A percentile compares a stretch with the other conserved stretches of the same genome.
These are phyloP conservation scores for Epirrhoe tristata DNA, from an alignment of 2,888 invertebrate species.

Conservation along the genomic window DNA sequence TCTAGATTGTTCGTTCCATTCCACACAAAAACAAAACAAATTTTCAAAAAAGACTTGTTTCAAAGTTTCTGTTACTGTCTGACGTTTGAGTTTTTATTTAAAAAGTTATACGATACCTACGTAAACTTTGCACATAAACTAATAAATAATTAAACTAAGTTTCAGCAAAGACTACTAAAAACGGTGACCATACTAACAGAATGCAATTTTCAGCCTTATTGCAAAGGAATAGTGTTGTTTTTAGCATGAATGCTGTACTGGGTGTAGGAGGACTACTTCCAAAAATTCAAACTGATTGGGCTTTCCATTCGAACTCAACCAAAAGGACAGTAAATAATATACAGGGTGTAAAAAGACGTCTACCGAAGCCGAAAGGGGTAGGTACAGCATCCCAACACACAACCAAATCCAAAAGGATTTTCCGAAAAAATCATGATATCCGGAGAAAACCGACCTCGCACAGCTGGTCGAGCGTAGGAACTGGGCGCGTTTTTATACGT, in stretches of 20 bases:
- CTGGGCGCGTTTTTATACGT: too few species aligned
- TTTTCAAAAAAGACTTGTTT: neutral
- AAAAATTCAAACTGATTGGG: too few species aligned
- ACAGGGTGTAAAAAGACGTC: too few species aligned
- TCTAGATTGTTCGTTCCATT: neutral
- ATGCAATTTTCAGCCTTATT: neutral
- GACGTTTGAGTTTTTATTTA: neutral
- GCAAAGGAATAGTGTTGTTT: neutral
- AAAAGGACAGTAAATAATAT: too few species aligned
- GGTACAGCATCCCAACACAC: too few species aligned
- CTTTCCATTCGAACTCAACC: too few species aligned
- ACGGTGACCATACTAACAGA: neutral
- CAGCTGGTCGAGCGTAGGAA: too few species aligned
- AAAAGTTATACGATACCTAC: constrained; percentile 13
- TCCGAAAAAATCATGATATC: too few species aligned
- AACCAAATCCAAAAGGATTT: too few species aligned
- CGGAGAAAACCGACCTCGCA: too few species aligned
- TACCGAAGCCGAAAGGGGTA: too few species aligned
- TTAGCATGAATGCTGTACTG: neutral
- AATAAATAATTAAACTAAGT: constrained; percentile 25
- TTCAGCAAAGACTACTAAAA: constrained; percentile 10
- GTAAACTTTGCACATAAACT: constrained; percentile 29
- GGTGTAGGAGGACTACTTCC: too few species aligned
- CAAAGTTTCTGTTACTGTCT: neutral
- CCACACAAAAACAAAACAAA: neutral